These are phyloP conservation scores for Amphiura filiformis DNA, from an alignment of 35 echinoderm and acorn worm species.

Conservation along the genomic window DNA sequence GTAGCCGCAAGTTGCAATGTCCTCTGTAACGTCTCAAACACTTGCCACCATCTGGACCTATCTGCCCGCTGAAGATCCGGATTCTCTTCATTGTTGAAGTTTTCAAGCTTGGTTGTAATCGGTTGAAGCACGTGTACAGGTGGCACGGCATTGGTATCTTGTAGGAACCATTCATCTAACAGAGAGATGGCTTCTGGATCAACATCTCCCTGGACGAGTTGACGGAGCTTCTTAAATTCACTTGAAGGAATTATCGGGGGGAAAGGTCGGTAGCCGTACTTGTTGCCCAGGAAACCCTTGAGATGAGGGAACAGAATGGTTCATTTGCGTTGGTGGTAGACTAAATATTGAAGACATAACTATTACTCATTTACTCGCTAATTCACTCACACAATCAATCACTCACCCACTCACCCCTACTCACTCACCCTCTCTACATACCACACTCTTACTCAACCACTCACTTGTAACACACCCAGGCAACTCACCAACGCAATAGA, in stretches of 20 bases:
- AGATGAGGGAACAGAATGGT: constrained; percentile 1
- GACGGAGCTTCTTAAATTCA: constrained; percentile 57
- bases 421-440: background rate
- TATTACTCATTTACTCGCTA: background rate
- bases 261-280: constrained; percentile 85
- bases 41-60: constrained; percentile 61
- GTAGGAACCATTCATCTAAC: constrained; percentile 63
- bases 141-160: constrained; percentile 78
- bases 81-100: constrained; percentile 61
- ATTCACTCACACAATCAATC: background rate
- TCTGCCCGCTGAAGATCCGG: constrained; percentile 43
- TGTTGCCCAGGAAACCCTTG: constrained; percentile 84
- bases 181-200: constrained; percentile 11
- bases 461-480: background rate
- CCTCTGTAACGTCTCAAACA: constrained; percentile 32
- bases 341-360: background rate
- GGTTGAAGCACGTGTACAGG: constrained; percentile 73
- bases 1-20: constrained; percentile 43
- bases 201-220: constrained; percentile 10
- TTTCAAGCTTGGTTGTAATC: constrained; percentile 50
- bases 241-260: constrained; percentile 37
- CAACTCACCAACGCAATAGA: too few species aligned
- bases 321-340: background rate
- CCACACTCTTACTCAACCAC: background rate
- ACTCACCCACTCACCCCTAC: background rate